phyloP scores from a whole-genome alignment of 2,888 invertebrate genomes.

The Archips crataeganus region DNA sequence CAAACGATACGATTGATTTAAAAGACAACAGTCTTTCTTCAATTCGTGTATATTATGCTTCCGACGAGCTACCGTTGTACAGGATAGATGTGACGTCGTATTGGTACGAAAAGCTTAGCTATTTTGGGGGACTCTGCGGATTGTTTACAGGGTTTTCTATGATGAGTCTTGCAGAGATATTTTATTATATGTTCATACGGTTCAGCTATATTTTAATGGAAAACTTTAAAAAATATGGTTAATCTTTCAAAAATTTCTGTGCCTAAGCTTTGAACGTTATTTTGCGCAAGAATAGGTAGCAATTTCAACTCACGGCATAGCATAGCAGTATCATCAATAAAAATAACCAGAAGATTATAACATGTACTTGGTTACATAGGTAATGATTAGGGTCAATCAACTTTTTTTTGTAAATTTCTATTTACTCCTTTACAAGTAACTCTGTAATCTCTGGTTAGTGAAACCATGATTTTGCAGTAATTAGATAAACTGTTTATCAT shows the following conservation, averaged over 20 bases:
- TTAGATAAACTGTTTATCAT: too few species aligned
- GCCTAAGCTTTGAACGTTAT: too few species aligned
- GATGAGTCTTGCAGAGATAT: slow-evolving; percentile 38
- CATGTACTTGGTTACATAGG: too few species aligned
- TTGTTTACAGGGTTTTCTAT: slow-evolving; percentile 38
- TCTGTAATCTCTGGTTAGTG: too few species aligned
- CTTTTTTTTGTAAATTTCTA: too few species aligned
- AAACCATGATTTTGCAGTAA: too few species aligned
- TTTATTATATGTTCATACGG: slow-evolving; percentile 32
- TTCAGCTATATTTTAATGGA: slow-evolving; percentile 29
- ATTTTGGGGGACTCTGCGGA: slow-evolving; percentile 38
- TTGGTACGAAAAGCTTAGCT: slow-evolving; percentile 33
- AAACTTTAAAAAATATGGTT: slow-evolving; percentile 16
- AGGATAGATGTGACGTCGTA: slow-evolving; percentile 30
- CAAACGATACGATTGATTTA: slow-evolving; percentile 6
- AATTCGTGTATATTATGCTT: slow-evolving; percentile 23
- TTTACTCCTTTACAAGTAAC: too few species aligned
- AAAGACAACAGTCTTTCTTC: slow-evolving; percentile 20
- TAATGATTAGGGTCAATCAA: too few species aligned
- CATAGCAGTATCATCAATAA: too few species aligned
- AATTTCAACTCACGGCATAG: too few species aligned
- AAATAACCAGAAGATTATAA: too few species aligned
- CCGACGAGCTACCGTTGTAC: slow-evolving; percentile 16
- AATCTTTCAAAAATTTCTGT: background rate
- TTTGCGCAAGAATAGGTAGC: too few species aligned